Conservation (phyloP, 2,888 invertebrate species). For the Leptinotarsa juncta region DNA sequence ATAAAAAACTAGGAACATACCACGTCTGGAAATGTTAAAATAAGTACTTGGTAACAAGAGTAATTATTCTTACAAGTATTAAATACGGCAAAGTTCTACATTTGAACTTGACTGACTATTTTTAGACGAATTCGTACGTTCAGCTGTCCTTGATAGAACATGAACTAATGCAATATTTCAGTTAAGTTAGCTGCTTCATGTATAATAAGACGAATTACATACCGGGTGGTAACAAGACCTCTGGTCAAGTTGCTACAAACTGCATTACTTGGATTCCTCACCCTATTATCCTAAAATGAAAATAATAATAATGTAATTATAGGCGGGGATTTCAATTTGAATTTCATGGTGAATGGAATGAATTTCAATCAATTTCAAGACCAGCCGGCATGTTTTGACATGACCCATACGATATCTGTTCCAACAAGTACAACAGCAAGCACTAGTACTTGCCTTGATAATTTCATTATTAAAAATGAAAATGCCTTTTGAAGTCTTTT, state of each 20-base stretch:
- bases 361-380: no score
- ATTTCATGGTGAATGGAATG: no score
- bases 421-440: no score
- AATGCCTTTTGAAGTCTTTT: no score
- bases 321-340: no score
- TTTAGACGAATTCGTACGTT: slow-evolving; percentile 4
- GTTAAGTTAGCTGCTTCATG: background rate
- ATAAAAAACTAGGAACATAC: background rate
- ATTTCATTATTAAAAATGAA: no score
- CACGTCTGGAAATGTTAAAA: background rate
- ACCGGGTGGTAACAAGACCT: background rate
- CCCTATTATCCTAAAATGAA: no score
- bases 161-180: slow-evolving; percentile 13
- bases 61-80: slow-evolving; percentile 3
- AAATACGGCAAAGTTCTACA: slow-evolving; percentile 1
- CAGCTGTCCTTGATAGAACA: slow-evolving; percentile 1
- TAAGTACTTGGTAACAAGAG: slow-evolving; percentile 3
- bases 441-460: no score
- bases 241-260: background rate
- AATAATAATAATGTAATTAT: no score
- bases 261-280: no score
- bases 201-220: background rate
- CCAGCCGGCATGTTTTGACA: no score
- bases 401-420: no score
- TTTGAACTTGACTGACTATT: slow-evolving; percentile 10